Conservation (phyloP, 2,888 invertebrate species). For the Luperina testacea region DNA sequence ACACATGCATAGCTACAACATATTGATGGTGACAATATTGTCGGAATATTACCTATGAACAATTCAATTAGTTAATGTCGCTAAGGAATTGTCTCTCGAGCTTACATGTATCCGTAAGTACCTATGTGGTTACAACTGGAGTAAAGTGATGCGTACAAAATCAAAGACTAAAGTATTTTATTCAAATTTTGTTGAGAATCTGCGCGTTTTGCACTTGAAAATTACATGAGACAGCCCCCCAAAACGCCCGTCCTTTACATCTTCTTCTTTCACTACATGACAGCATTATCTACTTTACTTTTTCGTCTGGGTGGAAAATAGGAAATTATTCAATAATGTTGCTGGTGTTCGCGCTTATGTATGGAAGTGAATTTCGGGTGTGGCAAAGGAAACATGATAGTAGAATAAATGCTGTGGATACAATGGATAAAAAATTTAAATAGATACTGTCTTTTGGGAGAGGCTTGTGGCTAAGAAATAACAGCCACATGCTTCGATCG, state of each 20-base stretch:
- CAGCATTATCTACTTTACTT: background rate
- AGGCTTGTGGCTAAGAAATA: too few relatives aligned
- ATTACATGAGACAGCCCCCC: background rate
- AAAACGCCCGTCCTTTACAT: background rate
- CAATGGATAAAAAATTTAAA: too few relatives aligned
- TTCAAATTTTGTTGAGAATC: background rate
- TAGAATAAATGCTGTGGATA: background rate
- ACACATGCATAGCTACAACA: background rate
- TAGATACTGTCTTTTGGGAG: too few relatives aligned
- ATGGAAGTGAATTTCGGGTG: background rate
- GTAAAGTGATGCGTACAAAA: background rate
- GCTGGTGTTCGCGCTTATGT: background rate
- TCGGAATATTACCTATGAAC: constrained; percentile 8
- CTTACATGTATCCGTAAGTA: background rate
- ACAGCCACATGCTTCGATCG: too few relatives aligned
- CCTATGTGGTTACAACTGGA: constrained; percentile 1
- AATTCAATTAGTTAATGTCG: constrained; percentile 29
- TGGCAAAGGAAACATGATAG: background rate
- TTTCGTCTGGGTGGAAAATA: background rate
- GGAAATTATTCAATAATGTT: background rate
- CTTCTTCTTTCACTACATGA: background rate
- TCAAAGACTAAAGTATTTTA: background rate
- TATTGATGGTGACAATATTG: background rate
- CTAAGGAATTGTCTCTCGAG: constrained; percentile 5
- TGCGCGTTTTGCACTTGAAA: background rate